Evolutionary conservation across 2,888 invertebrate species (phyloP), one percentile per base, ranked within the genome.

Genomic region (Pandemis heparana): DNA sequence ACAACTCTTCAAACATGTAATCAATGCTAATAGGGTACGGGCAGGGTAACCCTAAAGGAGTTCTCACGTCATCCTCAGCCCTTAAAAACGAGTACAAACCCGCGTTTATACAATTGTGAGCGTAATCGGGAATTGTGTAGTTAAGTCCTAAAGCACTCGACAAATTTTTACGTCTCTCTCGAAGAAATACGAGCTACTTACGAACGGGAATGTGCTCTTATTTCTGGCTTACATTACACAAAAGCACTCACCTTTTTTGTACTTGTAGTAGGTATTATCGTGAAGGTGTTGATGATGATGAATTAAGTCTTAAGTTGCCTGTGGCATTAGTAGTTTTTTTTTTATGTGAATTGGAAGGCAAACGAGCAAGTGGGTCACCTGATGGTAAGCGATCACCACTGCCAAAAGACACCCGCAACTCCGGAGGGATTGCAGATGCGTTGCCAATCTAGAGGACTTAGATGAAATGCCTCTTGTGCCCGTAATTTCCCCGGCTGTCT

Each of bases 11-110:
- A 39, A 61, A 39, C 6, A 32, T 46, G 38, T 64, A 70, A 63
- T 59, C 56, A 39, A 65, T 39, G 46, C 39, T 70, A 64, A 70
- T 70, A 70, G 64, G 64, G 63, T 64, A 43, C 70, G 64, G 64
- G 63, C 59, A 43, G 64, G 64, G 63, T 32, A 64, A 59, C 56
- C 56, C 53, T 61, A 62, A 18, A 59, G n/a, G 41, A 71, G 46
- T 43, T 39, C 59, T 32, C 23, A 23, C 12, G n/a, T 23, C 56
- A 65, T 56, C 70, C 18, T 18, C 53, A 59, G 51, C 70, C 70
- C 38, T 51, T 70, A 12, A 32, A 62, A 46, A 56, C 32, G 63
- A 43, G 53, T 56, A 70, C 56, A 63, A 63, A 46, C 46, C 59
- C 48, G 46, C 53, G 59, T 39, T 39, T 18, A 56, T 46, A 71